phyloP scores from a whole-genome alignment of 2,113 vertebrate genomes.

The Dolichotis patagonum region DNA sequence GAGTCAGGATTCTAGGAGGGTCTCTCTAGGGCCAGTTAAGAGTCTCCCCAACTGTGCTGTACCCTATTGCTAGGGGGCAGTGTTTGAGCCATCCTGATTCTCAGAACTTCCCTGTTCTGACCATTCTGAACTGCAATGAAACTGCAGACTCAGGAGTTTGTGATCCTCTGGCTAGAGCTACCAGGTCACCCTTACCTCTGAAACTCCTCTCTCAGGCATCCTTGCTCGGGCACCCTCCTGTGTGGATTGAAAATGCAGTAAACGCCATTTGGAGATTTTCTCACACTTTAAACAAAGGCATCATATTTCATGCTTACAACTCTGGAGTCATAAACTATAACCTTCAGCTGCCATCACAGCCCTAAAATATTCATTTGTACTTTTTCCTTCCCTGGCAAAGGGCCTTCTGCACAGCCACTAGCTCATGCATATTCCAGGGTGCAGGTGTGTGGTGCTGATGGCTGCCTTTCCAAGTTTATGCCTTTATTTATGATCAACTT shows the following conservation, averaged over 20 bases:
- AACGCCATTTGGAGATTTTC: conserved; percentile 73
- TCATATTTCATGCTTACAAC: conserved; percentile 71
- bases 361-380: conserved; percentile 61
- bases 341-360: conserved; percentile 64
- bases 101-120: neutral
- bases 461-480: conserved; percentile 57
- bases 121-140: neutral
- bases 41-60: neutral
- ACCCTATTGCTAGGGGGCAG: neutral
- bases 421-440: neutral
- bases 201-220: neutral
- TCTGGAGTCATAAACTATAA: conserved; percentile 62
- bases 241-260: conserved; percentile 65
- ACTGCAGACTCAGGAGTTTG: neutral
- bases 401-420: neutral
- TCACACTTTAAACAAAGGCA: conserved; percentile 69
- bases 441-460: conserved; percentile 32
- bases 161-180: neutral
- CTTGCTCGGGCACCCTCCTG: neutral
- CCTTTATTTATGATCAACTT: conserved; percentile 54
- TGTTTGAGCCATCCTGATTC: neutral
- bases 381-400: neutral
- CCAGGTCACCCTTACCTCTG: neutral
- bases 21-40: neutral
- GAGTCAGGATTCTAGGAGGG: neutral